phyloP scores from a whole-genome alignment of 2,797 vertebrate genomes.

The Rhadinocentrus ornatus region DNA sequence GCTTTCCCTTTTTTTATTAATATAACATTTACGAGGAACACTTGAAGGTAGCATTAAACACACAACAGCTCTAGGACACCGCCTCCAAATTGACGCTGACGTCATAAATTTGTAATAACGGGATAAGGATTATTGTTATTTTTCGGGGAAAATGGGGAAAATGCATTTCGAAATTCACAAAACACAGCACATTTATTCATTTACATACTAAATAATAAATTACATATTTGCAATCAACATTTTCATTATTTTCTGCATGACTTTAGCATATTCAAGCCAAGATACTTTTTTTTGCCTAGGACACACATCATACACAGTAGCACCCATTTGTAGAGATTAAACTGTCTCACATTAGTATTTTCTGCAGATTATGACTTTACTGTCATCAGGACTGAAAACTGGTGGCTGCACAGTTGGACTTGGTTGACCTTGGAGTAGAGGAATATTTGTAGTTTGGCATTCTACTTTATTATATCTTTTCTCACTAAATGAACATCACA shows the following conservation, averaged over 20 bases:
- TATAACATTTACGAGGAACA: neutral
- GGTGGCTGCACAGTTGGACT: neutral
- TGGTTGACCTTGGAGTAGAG: neutral
- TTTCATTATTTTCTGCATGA: conserved; percentile 2
- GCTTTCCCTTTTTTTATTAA: rapidly evolving
- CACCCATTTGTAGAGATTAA: conserved; percentile 36
- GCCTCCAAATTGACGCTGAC: conserved; percentile 14
- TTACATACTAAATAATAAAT: neutral
- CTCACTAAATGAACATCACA: neutral
- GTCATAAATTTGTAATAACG: conserved; percentile 24
- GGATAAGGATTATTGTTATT: neutral
- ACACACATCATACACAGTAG: conserved; percentile 8
- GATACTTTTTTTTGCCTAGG: too few species aligned
- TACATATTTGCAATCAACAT: neutral
- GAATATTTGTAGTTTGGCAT: neutral
- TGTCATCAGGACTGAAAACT: conserved; percentile 2
- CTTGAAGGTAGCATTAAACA: conserved; percentile 22
- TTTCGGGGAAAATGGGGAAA: neutral
- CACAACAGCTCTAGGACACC: neutral
- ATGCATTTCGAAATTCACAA: too few species aligned
- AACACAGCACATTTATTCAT: neutral
- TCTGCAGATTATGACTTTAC: conserved; percentile 17
- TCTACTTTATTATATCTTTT: neutral
- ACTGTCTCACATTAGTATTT: conserved; percentile 18
- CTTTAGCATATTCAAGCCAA: conserved; percentile 7